Evolutionary conservation across 2,797 vertebrate species (phyloP), one percentile per base, ranked within the genome.

Genomic region (Liparis tanakae): DNA sequence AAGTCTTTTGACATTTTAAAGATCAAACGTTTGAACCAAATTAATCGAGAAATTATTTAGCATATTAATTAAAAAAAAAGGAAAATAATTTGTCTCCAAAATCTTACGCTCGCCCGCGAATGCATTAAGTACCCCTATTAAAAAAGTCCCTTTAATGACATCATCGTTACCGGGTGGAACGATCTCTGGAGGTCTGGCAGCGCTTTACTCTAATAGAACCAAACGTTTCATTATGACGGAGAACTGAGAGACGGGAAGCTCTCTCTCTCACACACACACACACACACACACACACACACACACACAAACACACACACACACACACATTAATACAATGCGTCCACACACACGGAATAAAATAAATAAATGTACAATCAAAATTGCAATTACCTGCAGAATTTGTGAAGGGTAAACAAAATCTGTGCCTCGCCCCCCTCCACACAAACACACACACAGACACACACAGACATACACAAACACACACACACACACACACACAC

Each of bases 301-400:
- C 91, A 94, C 94, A 64, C 70, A 67, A 76, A 70, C 93, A 93
- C 92, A 94, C 94, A 70, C 72, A 72, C 78, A 67, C 9, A 68
- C 25, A 58, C 61, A 59, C 67, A 74, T 4, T 71, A 67, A 69
- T 64, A 58, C 76, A 66, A 79, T 72, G 58, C 14, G 13, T 78
- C 61, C 71, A 75, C 75, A 80, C 74, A 80, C 67, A 72, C 37
- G 34, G 55, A 81, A 81, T 80, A 57, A 88, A 90, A 95, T 95
- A 97, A 98, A 97, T 96, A 98, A 97, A 97, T 95, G 96, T 96
- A 96, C 96, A 98, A 98, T 98, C 97, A 98, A 97, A 98, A 98
- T 96, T 96, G 97, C 97, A 99, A 99, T 99, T 98, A 98, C 97
- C 97, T 98, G 96, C 95, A 96, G 96, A 97, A 98, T 98, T 98